These are phyloP conservation scores for Augochlora pura DNA, from an alignment of 1,140 invertebrate genomes.

Conservation along the genomic window DNA sequence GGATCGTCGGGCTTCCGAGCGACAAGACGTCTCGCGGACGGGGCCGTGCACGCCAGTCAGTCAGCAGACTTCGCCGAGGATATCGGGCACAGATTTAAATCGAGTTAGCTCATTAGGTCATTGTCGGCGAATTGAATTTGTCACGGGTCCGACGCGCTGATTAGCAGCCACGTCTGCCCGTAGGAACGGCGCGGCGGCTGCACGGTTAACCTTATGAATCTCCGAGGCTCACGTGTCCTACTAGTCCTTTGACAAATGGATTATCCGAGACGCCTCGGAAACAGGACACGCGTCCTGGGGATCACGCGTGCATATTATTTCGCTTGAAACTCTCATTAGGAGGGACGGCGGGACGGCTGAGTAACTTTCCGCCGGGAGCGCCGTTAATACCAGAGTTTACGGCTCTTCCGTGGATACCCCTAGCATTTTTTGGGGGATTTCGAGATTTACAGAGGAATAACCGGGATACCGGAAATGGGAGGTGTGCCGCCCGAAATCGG, in stretches of 20 bases:
- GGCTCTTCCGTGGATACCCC: background rate
- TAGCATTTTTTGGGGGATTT: background rate
- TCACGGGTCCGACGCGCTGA: constrained; percentile 43
- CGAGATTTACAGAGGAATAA: background rate
- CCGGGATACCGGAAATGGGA: too few relatives aligned
- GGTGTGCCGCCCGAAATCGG: too few relatives aligned
- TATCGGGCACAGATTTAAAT: constrained; percentile 56
- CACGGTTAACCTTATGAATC: constrained; percentile 17
- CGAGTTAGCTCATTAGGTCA: constrained; percentile 64
- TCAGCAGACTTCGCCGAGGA: constrained; percentile 16
- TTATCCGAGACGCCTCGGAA: background rate
- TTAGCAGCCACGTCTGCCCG: constrained; percentile 34
- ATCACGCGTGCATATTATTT: background rate
- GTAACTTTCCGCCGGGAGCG: too few relatives aligned
- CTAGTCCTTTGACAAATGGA: background rate
- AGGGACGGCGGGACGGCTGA: background rate
- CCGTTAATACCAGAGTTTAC: background rate
- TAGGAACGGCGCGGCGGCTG: background rate
- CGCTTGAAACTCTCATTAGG: background rate
- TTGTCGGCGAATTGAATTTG: constrained; percentile 55
- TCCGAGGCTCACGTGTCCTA: background rate
- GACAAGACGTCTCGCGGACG: constrained; percentile 20
- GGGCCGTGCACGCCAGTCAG: constrained; percentile 3
- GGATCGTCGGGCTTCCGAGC: constrained; percentile 31
- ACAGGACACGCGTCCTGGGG: background rate